Conservation (phyloP, 2,797 vertebrate species). For the Pteropus rufus region DNA sequence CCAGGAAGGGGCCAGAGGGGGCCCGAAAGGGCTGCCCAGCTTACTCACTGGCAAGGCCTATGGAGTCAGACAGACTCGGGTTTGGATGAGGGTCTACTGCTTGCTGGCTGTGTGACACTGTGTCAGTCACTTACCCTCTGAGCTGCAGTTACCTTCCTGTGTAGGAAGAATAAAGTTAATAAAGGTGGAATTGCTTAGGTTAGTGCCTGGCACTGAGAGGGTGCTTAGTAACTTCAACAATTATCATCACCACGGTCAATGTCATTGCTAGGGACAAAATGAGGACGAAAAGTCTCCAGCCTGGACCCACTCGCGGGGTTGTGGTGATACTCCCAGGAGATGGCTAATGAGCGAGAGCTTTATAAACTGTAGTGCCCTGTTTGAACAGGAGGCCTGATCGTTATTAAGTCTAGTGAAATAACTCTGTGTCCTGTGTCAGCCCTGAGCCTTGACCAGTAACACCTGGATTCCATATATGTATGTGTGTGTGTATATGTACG, state of each 20-base stretch:
- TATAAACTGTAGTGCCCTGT: neutral
- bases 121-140: slow-evolving; percentile 18
- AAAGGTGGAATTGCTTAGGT: neutral
- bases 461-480: neutral
- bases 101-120: neutral
- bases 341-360: neutral
- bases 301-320: neutral
- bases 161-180: neutral
- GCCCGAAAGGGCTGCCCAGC: neutral
- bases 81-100: neutral
- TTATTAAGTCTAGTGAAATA: neutral
- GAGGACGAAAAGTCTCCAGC: neutral
- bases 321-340: neutral
- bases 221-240: neutral
- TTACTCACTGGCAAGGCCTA: rapidly evolving
- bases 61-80: neutral
- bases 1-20: neutral
- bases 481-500: neutral
- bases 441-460: neutral
- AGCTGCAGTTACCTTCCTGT: neutral
- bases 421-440: neutral
- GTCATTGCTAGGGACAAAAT: neutral
- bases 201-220: neutral
- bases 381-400: neutral
- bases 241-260: neutral